phyloP scores from a whole-genome alignment of 2,888 invertebrate species.

The Drosophila borborema region DNA sequence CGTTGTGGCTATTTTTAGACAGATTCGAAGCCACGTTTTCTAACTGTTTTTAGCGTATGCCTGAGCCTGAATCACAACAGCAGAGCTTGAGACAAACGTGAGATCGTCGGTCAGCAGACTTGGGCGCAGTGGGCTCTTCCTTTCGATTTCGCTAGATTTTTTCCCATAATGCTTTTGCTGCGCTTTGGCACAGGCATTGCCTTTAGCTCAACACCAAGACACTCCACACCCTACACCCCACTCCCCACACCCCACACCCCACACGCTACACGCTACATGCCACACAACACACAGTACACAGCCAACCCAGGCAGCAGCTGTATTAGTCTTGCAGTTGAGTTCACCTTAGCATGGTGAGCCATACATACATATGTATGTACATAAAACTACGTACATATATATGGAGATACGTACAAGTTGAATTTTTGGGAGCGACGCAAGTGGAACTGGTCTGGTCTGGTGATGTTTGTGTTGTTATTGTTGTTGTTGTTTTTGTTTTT shows the following conservation, averaged over 20 bases:
- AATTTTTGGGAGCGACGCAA: slow-evolving; percentile 80
- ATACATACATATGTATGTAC: slow-evolving; percentile 13
- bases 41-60: slow-evolving; percentile 83
- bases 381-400: slow-evolving; percentile 14
- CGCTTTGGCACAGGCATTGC: slow-evolving; percentile 35
- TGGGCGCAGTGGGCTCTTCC: slow-evolving; percentile 82
- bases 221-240: not conserved
- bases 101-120: slow-evolving; percentile 68
- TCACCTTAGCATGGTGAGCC: slow-evolving; percentile 40
- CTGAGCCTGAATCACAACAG: slow-evolving; percentile 31
- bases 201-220: slow-evolving; percentile 5
- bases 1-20: slow-evolving; percentile 83
- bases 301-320: slow-evolving; percentile 14
- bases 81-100: slow-evolving; percentile 70
- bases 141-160: slow-evolving; percentile 84
- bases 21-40: slow-evolving; percentile 84
- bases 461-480: slow-evolving; percentile 39
- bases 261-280: not conserved
- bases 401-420: slow-evolving; percentile 61
- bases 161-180: slow-evolving; percentile 81
- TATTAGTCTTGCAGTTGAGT: slow-evolving; percentile 25
- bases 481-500: slow-evolving; percentile 48
- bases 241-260: not conserved
- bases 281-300: not conserved
- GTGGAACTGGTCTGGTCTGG: slow-evolving; percentile 80